Evolutionary conservation across 2,113 vertebrate species (phyloP), one percentile per base, ranked within the genome.

Genomic region (Polypterus senegalus): DNA sequence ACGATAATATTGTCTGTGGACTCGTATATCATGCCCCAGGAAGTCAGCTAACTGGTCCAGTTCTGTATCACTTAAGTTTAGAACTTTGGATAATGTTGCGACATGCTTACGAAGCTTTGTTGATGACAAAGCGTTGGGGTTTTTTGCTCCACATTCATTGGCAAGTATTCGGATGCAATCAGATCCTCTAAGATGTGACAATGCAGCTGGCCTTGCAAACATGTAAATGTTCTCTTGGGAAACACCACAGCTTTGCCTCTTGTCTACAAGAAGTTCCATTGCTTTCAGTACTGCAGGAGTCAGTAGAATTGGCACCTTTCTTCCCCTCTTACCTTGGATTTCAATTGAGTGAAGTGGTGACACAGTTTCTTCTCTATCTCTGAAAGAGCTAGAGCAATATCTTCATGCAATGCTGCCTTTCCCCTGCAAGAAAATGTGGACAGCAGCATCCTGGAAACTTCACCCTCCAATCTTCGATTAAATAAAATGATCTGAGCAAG

Each of bases 401-500:
- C 63, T 10, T 55, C 27, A 11, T 66, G 43, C 1, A 58, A 58
- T 52, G 53, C 63, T 48, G 59, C 11, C 47, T 54, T 7, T 27
- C 67, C 62, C 3, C 60, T 43, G n/a, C 64, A 67, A 1, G 64
- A 9, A 61, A 62, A 74, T 0, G 62, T 68, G 5, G 64, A 58
- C 2, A 74, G 53, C 1, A 63, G 64, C 43, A 73, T 73, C 54
- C 63, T 69, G 6, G 70, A 70, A 11, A 73, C 70, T 9, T 72
- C 71, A 6, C 54, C 57, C 5, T 66, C 49, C 54, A 69, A 59
- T 43, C 67, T 51, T 4, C 67, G 47, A 58, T 74, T 75, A 53
- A 77, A 75, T 47, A 77, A 43, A 7, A 71, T 65, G 4, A 73
- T 65, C 58, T 73, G 61, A 1, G 71, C 62, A 58, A 77, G 27